phyloP scores from a whole-genome alignment of 2,888 invertebrate genomes.

The Nymphalis urticae region DNA sequence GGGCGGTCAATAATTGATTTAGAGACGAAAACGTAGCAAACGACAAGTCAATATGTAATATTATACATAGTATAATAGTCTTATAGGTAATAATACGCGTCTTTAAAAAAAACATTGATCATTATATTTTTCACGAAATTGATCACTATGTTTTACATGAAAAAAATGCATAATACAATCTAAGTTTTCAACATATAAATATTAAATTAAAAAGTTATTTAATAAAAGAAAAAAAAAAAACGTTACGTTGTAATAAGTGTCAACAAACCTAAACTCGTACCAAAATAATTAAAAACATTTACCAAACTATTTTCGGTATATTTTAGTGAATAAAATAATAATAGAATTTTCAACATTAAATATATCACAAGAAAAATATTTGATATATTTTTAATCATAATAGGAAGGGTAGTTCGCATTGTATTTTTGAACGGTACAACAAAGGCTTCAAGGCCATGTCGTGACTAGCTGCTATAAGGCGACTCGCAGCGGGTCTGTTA shows the following conservation, averaged over 20 bases:
- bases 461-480: slow-evolving; percentile 17
- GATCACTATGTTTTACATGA: background rate
- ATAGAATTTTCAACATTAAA: background rate
- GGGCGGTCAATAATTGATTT: background rate
- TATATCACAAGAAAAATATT: background rate
- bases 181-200: too few relatives aligned
- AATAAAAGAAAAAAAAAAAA: too few relatives aligned
- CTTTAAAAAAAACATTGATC: background rate
- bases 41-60: too few relatives aligned
- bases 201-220: too few relatives aligned
- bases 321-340: too few relatives aligned
- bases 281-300: background rate
- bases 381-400: background rate
- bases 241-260: too few relatives aligned
- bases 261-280: too few relatives aligned
- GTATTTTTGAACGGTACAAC: background rate
- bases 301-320: background rate
- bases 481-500: background rate
- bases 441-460: slow-evolving; percentile 5
- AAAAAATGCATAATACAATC: background rate
- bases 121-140: too few relatives aligned
- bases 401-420: background rate
- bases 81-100: background rate
- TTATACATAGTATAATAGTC: too few relatives aligned
- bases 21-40: background rate